A percentile compares a stretch with the other conserved stretches of the same genome.
Evolutionary conservation across 2,797 vertebrate species (phyloP).

Genomic region (Anguilla anguilla): DNA sequence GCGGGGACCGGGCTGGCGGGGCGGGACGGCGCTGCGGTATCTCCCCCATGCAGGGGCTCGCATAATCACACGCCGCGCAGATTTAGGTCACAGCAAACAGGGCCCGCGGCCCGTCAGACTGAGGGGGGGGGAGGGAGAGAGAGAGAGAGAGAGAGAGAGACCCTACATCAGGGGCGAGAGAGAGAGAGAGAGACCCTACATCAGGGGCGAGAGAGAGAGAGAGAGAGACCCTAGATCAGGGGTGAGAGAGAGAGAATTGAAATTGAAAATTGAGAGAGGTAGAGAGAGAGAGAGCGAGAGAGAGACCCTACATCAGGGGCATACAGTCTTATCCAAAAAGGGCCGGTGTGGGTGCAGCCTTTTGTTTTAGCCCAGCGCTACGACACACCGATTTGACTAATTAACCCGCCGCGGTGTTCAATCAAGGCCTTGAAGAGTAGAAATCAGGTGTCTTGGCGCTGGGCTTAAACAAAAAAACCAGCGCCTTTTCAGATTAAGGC

Average conservation of each 20-base stretch:
- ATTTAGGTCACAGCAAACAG: slow-evolving; percentile 28
- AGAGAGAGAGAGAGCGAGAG: background rate
- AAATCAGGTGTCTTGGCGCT: background rate
- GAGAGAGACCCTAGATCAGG: too few relatives aligned
- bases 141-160: too few relatives aligned
- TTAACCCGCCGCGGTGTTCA: background rate
- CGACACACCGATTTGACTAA: background rate
- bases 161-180: too few relatives aligned
- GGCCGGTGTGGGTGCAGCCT: background rate
- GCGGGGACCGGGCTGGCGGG: background rate
- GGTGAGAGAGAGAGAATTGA: too few relatives aligned
- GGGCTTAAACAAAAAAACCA: background rate
- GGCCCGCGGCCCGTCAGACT: background rate
- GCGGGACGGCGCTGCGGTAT: background rate
- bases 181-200: too few relatives aligned
- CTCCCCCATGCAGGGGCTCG: background rate
- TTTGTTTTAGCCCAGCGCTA: background rate
- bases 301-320: background rate
- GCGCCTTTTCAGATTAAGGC: background rate
- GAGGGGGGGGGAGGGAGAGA: background rate
- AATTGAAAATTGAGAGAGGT: too few relatives aligned
- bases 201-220: too few relatives aligned
- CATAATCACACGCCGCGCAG: slow-evolving; percentile 18
- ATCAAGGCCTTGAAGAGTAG: background rate
- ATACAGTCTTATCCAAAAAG: background rate